A percentile compares a stretch with the other conserved stretches of the same genome.
phyloP scores from a whole-genome alignment of 1,140 invertebrate genomes.

The Hyposmocoma kahamanoa region DNA sequence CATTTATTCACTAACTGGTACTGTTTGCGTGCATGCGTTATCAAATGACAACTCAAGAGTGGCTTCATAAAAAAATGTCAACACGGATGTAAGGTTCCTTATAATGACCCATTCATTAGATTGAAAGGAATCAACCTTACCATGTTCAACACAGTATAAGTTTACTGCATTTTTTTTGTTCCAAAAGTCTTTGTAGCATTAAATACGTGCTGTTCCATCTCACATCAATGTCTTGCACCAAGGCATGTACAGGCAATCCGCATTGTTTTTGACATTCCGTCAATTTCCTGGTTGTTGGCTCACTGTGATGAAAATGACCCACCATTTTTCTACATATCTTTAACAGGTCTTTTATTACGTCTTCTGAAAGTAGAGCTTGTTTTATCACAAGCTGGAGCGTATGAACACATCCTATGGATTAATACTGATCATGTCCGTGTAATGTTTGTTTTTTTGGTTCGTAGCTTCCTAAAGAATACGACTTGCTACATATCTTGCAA shows the following conservation, averaged over 20 bases:
- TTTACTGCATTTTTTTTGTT: constrained; percentile 38
- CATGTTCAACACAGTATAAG: constrained; percentile 26
- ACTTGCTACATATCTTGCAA: constrained; percentile 20
- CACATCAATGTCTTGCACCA: constrained; percentile 35
- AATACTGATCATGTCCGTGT: constrained; percentile 19
- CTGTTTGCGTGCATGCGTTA: constrained; percentile 15
- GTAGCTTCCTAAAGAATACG: constrained; percentile 15
- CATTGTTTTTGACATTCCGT: constrained; percentile 31
- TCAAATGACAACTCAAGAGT: constrained; percentile 20
- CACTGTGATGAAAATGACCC: constrained; percentile 32
- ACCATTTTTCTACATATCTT: constrained; percentile 31
- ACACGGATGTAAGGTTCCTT: constrained; percentile 13
- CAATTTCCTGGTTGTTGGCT: constrained; percentile 26
- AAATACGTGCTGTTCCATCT: constrained; percentile 35
- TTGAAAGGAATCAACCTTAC: constrained; percentile 14
- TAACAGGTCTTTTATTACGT: constrained; percentile 13
- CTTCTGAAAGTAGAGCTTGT: constrained; percentile 27
- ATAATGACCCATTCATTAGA: constrained; percentile 15
- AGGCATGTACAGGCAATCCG: constrained; percentile 21
- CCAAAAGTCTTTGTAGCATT: constrained; percentile 29
- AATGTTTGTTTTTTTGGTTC: constrained; percentile 20
- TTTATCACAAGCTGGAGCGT: constrained; percentile 29
- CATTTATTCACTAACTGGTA: constrained; percentile 13
- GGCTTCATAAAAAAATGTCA: constrained; percentile 20
- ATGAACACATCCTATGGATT: constrained; percentile 32